Conservation (phyloP, 2,888 invertebrate genomes). For the Euproctis similis region DNA sequence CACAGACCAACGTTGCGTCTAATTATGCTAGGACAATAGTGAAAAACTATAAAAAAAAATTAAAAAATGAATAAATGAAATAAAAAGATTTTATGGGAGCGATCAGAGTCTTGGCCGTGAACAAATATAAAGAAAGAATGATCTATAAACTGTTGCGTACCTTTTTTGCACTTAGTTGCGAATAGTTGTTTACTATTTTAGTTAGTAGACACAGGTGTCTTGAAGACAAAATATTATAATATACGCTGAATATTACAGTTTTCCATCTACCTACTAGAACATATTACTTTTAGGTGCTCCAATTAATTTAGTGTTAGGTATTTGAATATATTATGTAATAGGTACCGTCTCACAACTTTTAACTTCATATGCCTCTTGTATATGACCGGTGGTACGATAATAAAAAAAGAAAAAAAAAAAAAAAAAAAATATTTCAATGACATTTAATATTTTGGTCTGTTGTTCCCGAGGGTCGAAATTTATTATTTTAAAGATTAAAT, state of each 20-base stretch:
- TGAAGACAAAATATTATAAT: slow-evolving; percentile 4
- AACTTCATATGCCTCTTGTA: slow-evolving; percentile 36
- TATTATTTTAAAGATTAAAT: slow-evolving; percentile 33
- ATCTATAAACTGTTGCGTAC: slow-evolving; percentile 13
- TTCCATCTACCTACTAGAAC: slow-evolving; percentile 19
- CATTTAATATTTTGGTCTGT: slow-evolving; percentile 43
- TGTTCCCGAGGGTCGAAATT: slow-evolving; percentile 31
- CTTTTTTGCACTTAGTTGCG: too few relatives aligned
- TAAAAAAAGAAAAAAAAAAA: slow-evolving; percentile 24
- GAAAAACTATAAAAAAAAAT: slow-evolving; percentile 57
- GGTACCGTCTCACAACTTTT: slow-evolving; percentile 37
- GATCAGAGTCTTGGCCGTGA: slow-evolving; percentile 25
- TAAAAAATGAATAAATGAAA: slow-evolving; percentile 55
- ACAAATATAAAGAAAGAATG: slow-evolving; percentile 18
- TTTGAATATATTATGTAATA: too few relatives aligned
- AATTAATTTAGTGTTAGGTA: slow-evolving; percentile 34
- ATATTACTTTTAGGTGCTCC: slow-evolving; percentile 40
- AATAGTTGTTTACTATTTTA: too few relatives aligned
- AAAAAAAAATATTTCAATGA: slow-evolving; percentile 20
- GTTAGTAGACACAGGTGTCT: too few relatives aligned
- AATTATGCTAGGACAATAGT: slow-evolving; percentile 40
- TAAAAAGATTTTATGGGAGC: slow-evolving; percentile 51
- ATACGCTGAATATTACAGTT: too few relatives aligned
- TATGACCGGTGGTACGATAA: too few relatives aligned
- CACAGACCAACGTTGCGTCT: slow-evolving; percentile 50